Conservation (phyloP, 2,113 vertebrate species). For the Echinops telfairi region DNA sequence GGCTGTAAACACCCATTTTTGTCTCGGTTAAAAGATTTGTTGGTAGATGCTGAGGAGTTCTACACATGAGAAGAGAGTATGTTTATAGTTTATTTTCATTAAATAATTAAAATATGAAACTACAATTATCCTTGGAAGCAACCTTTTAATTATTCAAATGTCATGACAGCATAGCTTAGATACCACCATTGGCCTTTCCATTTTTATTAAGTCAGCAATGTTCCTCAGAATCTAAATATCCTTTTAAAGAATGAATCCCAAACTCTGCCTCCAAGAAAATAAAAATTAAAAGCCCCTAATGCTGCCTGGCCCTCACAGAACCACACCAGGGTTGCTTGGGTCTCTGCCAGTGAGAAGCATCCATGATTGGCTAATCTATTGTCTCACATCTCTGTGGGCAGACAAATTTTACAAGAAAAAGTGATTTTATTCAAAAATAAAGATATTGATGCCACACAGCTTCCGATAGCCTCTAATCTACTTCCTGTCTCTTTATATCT, state of each 20-base stretch:
- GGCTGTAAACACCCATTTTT: too few species aligned
- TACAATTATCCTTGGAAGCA: conserved; percentile 70
- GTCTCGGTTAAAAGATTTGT: too few species aligned
- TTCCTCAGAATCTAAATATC: conserved; percentile 62
- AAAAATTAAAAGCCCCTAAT: not conserved
- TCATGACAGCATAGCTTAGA: conserved; percentile 35
- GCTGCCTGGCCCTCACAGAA: not conserved
- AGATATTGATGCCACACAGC: not conserved
- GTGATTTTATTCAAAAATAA: not conserved
- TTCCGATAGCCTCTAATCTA: not conserved
- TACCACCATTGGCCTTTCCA: conserved; percentile 67
- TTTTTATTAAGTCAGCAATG: conserved; percentile 77
- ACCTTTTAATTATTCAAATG: conserved; percentile 73
- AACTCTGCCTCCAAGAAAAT: not conserved
- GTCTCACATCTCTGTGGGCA: not conserved
- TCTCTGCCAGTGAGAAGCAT: not conserved
- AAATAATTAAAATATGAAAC: conserved; percentile 69
- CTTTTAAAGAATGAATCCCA: conserved; percentile 69
- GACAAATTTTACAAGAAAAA: not conserved
- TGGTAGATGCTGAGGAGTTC: conserved; percentile 2
- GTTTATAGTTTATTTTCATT: conserved; percentile 74
- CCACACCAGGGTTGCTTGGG: not conserved
- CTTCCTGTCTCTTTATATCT: not conserved
- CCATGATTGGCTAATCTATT: not conserved
- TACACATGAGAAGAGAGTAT: conserved; percentile 58